Evolutionary conservation across 2,797 vertebrate species (phyloP).

Genomic region (Hirundo rustica): DNA sequence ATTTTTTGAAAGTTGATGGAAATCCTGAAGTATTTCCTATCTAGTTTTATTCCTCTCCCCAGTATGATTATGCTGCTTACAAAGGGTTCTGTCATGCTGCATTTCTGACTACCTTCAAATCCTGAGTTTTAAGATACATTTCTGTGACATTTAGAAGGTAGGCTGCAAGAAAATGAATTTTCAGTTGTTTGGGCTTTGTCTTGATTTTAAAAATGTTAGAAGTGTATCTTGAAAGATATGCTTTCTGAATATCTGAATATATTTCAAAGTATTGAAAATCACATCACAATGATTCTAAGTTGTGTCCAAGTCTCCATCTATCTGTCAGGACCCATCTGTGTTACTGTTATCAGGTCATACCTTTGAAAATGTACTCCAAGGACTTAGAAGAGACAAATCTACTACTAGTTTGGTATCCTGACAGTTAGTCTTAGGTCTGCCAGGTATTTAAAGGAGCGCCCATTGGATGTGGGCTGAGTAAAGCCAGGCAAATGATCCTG

Average conservation of each 20-base stretch:
- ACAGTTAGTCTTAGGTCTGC: background rate
- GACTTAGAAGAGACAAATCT: background rate
- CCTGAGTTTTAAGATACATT: background rate
- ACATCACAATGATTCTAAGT: background rate
- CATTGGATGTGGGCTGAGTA: background rate
- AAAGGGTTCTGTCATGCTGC: background rate
- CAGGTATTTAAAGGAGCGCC: background rate
- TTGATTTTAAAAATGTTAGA: background rate
- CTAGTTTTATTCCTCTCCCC: background rate
- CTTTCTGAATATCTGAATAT: background rate
- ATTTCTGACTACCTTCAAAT: background rate
- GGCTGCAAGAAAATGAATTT: background rate
- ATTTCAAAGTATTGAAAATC: background rate
- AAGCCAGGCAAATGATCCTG: background rate
- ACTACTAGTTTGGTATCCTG: background rate
- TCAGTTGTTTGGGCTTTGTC: background rate
- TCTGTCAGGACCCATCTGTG: background rate
- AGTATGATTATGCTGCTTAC: background rate
- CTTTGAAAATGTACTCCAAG: background rate
- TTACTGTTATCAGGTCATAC: background rate
- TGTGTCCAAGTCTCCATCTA: background rate
- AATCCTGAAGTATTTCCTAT: background rate
- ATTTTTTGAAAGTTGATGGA: background rate
- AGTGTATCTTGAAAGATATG: background rate
- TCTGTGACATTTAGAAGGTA: background rate